Percentiles rank a stretch among this genome's conserved stretches.
phyloP scores from a whole-genome alignment of 1,140 invertebrate species.

The Bombus consobrinus region DNA sequence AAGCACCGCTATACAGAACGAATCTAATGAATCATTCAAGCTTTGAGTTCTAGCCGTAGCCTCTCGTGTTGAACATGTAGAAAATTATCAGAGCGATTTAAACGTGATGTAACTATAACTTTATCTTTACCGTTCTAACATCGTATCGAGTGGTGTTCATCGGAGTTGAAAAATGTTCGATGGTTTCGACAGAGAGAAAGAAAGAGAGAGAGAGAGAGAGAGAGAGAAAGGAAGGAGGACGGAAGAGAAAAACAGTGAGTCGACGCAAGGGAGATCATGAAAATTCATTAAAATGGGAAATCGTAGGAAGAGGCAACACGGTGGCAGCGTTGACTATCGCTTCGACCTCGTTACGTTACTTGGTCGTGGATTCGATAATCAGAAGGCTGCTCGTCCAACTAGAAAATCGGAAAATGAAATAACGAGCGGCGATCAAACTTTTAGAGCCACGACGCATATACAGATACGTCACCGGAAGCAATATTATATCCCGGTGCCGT shows the following conservation, averaged over 20 bases:
- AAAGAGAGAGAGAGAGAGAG: not conserved
- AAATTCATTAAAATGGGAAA: conserved; percentile 33
- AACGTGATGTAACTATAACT: not conserved
- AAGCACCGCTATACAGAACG: too few species aligned
- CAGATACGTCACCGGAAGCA: not conserved
- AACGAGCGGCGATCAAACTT: conserved; percentile 47
- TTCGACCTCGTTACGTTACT: conserved; percentile 37
- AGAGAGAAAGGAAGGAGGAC: too few species aligned
- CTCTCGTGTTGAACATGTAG: not conserved
- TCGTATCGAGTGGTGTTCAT: too few species aligned
- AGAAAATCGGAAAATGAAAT: conserved; percentile 60
- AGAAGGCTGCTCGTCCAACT: not conserved
- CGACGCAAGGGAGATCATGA: not conserved
- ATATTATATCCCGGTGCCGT: conserved; percentile 15
- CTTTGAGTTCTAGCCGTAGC: too few species aligned
- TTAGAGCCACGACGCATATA: not conserved
- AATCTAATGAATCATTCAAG: not conserved
- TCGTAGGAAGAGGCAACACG: conserved; percentile 3
- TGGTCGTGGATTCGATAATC: conserved; percentile 15
- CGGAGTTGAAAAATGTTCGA: not conserved
- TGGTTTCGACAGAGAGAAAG: not conserved
- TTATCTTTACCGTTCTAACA: not conserved
- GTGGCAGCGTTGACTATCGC: not conserved
- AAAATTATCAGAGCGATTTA: not conserved
- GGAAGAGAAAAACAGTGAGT: too few species aligned